Conservation (phyloP, 2,113 vertebrate species). For the Uria lomvia region DNA sequence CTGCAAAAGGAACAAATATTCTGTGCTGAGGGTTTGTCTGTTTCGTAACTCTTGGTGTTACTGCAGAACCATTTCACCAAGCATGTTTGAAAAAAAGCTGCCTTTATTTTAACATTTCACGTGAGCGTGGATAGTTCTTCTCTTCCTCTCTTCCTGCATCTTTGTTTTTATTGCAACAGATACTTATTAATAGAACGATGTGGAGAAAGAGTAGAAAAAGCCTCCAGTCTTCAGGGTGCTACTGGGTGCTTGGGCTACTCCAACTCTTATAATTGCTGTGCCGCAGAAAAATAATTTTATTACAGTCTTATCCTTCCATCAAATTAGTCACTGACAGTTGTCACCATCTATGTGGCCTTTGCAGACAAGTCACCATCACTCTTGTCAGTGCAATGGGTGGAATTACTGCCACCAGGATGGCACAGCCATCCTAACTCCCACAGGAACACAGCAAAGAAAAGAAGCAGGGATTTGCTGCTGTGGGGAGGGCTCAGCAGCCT, state of each 20-base stretch:
- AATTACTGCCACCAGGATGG: background rate
- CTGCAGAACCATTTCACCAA: background rate
- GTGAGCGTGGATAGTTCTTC: background rate
- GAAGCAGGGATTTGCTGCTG: background rate
- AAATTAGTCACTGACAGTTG: background rate
- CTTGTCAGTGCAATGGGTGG: background rate
- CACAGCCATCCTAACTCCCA: background rate
- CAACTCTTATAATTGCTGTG: background rate
- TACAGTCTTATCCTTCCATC: background rate
- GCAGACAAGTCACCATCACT: background rate
- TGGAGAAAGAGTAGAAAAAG: background rate
- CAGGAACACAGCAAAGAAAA: background rate
- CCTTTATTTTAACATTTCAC: background rate
- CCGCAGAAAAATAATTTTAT: background rate
- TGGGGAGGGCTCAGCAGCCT: background rate
- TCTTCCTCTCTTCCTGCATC: background rate
- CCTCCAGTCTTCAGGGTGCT: background rate
- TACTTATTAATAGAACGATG: background rate
- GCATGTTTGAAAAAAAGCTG: background rate
- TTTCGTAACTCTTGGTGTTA: background rate
- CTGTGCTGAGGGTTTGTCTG: background rate
- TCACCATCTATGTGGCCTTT: background rate
- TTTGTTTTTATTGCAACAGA: background rate
- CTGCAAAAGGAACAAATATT: conserved; percentile 18
- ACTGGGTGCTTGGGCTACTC: background rate